Evolutionary conservation across 2,888 invertebrate species (phyloP).

Genomic region (Pemphredon lugubris): DNA sequence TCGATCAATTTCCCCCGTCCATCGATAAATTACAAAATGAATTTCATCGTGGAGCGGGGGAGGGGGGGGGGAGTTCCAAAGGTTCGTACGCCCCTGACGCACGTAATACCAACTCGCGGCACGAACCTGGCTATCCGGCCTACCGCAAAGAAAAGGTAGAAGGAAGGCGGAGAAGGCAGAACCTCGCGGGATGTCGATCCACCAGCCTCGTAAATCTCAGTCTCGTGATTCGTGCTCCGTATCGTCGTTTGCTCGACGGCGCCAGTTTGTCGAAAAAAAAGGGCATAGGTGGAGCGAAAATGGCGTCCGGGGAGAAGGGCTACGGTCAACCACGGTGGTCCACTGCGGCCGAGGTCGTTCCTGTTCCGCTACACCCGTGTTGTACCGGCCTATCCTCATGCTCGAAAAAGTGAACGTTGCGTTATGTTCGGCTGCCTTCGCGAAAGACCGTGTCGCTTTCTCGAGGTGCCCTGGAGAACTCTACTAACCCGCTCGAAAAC

Average conservation of each 20-base stretch:
- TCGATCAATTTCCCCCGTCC: no score
- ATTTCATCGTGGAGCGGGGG: no score
- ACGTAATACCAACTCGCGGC: slow-evolving; percentile 35
- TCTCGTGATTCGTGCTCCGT: slow-evolving; percentile 40
- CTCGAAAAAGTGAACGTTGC: slow-evolving; percentile 66
- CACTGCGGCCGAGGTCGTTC: slow-evolving; percentile 55
- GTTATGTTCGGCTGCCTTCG: slow-evolving; percentile 51
- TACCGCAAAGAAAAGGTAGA: slow-evolving; percentile 39
- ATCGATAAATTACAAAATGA: no score
- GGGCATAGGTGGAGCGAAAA: slow-evolving; percentile 39
- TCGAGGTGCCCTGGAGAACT: slow-evolving; percentile 32
- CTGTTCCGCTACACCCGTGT: slow-evolving; percentile 24
- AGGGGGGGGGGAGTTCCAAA: no score
- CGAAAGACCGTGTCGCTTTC: slow-evolving; percentile 62
- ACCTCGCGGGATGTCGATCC: slow-evolving; percentile 70
- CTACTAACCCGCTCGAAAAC: slow-evolving; percentile 54
- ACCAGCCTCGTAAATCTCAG: slow-evolving; percentile 55
- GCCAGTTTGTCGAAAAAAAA: not conserved
- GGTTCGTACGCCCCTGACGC: slow-evolving; percentile 56
- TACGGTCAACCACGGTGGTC: slow-evolving; percentile 29
- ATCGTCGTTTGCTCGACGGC: slow-evolving; percentile 21
- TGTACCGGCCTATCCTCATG: slow-evolving; percentile 32
- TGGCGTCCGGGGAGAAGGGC: slow-evolving; percentile 23
- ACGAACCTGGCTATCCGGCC: slow-evolving; percentile 45
- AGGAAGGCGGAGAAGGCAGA: slow-evolving; percentile 64